Conservation (phyloP, 2,888 invertebrate genomes). For the Nephrotoma appendiculata region DNA sequence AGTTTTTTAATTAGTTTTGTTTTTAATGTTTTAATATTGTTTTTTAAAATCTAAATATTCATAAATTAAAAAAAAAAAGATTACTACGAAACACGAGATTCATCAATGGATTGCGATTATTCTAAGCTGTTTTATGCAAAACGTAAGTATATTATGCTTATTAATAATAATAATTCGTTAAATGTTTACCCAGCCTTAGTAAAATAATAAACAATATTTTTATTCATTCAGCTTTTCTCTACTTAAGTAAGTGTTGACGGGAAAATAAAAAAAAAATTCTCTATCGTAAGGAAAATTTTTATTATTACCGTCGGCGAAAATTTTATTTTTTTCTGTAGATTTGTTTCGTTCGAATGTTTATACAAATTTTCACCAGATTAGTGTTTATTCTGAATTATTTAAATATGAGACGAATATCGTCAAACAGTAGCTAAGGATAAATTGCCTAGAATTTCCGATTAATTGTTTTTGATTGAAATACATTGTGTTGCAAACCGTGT, state of each 20-base stretch:
- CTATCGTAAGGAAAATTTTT: not conserved
- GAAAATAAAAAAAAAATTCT: not conserved
- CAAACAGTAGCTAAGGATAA: too few species aligned
- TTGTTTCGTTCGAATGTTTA: not conserved
- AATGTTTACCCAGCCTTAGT: not conserved
- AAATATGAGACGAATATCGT: too few species aligned
- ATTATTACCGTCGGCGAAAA: not conserved
- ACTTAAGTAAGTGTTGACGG: not conserved
- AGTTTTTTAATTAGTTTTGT: not conserved
- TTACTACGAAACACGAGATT: not conserved
- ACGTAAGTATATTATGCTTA: not conserved
- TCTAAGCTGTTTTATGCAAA: conserved; percentile 3
- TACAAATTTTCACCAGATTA: not conserved
- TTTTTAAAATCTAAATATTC: not conserved
- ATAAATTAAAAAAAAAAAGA: not conserved
- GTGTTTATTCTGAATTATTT: not conserved
- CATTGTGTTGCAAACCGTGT: too few species aligned
- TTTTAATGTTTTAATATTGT: not conserved
- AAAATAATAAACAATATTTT: not conserved
- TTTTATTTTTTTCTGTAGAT: not conserved
- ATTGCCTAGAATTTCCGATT: not conserved
- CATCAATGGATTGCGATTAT: conserved; percentile 5
- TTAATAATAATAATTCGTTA: not conserved
- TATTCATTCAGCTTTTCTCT: not conserved
- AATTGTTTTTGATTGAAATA: not conserved